Evolutionary conservation across 2,888 invertebrate species (phyloP), one percentile per base, ranked within the genome.

Genomic region (Smittia aterrima): DNA sequence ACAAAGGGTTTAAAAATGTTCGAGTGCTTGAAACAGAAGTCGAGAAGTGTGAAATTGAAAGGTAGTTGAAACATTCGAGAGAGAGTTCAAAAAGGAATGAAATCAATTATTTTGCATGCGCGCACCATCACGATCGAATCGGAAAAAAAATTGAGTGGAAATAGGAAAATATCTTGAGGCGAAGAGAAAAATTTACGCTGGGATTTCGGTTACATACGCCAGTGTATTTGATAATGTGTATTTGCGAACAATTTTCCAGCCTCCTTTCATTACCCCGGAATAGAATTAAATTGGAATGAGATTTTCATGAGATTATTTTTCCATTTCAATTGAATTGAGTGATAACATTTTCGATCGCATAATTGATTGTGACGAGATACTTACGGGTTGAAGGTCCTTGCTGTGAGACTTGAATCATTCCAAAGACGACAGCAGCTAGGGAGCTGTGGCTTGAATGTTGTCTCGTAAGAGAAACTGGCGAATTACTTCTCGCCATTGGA

Each of bases 351-450:
- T 32, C 32, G 9, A 32, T 32, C 16, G 58, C 58, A 7, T 66
- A 47, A 64, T 70, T 47, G 22, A 74, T 68, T 22, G 62, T 38
- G 20, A 20, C 27, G n/a, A 24, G 54, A 58, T 20, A 79, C 80
- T 81, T 77, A 83, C 83, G 83, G 77, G 83, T 83, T 75, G 80
- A 79, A 22, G 82, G 81, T 24, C 79, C 81, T 13, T 83, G 80
- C 64, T 83, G 83, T 53, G 83, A 81, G 54, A 93, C 92, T 82
- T 93, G 93, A 77, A 95, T 90, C 88, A 95, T 92, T 75, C 91
- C 92, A 81, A 92, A 94, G 11, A 96, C 94, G 70, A 95, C 92
- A 9, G 93, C 92, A 13, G 93, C 92, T 77, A 95, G 88, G 79
- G 91, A 91, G 81, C 91, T 87, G 78, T 90, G 89, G 77, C 89